Base-by-base conservation (phyloP, 2,888 invertebrate species). In the Erannis defoliaria region DNA sequence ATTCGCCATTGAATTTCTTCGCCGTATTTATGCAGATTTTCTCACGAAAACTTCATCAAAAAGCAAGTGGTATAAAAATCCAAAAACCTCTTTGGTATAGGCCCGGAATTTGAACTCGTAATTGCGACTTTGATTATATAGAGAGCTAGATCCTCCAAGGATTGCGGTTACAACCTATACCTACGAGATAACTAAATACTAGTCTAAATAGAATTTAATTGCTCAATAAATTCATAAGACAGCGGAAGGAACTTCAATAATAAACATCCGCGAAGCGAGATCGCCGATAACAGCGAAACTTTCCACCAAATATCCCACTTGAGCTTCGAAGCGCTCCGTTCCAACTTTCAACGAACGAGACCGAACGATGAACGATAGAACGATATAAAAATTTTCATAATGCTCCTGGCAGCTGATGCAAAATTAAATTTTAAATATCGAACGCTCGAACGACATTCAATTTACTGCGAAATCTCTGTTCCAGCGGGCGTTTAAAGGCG, bases 341-440 rank as follows among this genome's bases (percentile, higher is more conserved):
- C 46, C 49, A 46, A 55, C 58, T 58, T 62, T 14, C 46, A 46
- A 23, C 33, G 45, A 54, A 54, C 35, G 55, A 55, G 29, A 50
- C 31, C 74, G 72, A 73, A 53, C 65, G 48, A 50, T 6, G 72
- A 73, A 53, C 65, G 49, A 50, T 19, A 33, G 69, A 72, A 74
- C 72, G 75, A 73, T 76, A 82, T 82, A 82, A 88, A 88, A 86
- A 76, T 75, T 81, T 85, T 86, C 87, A 87, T 89, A 89, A 89
- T 86, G 84, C 82, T 71, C 74, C 70, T 72, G 80, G 81, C 88
- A 88, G 86, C 85, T 87, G 89, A 89, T 86, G 85, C 84, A 78
- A 89, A 90, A 90, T 89, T 88, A 90, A 90, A 90, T 89, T 92
- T 91, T 90, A 88, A 91, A 90, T 85, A 89, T 90, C 84, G 90